Evolutionary conservation across 2,888 invertebrate genomes (phyloP).

Genomic region (Laspeyria flexula): DNA sequence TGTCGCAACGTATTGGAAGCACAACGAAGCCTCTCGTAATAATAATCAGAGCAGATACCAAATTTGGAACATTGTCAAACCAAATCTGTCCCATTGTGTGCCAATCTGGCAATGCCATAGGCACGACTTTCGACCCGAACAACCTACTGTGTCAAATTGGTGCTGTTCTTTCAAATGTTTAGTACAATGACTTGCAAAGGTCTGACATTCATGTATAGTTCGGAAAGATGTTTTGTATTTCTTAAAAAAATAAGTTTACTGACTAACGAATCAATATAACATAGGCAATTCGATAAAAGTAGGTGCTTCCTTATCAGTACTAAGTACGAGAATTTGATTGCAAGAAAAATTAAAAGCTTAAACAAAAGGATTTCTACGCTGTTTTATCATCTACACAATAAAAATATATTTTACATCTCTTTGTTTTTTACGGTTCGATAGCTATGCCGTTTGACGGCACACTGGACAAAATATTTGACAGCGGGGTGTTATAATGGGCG

Average conservation of each 20-base stretch:
- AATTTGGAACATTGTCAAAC: constrained; percentile 46
- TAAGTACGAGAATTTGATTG: no score
- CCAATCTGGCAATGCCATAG: constrained; percentile 36
- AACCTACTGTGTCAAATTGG: constrained; percentile 21
- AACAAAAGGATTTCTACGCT: no score
- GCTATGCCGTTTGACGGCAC: constrained; percentile 7
- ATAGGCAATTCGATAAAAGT: no score
- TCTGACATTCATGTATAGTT: background rate
- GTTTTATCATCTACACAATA: no score
- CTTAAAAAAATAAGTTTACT: background rate
- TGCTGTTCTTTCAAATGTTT: constrained; percentile 1
- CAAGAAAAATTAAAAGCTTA: no score
- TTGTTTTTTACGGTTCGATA: constrained; percentile 17
- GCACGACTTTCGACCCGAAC: constrained; percentile 31
- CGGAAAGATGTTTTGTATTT: background rate
- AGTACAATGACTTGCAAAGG: background rate
- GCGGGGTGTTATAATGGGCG: constrained; percentile 14
- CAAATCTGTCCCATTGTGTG: constrained; percentile 44
- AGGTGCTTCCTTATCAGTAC: no score
- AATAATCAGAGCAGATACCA: constrained; percentile 33
- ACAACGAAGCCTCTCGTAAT: constrained; percentile 22
- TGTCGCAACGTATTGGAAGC: constrained; percentile 4
- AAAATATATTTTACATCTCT: constrained; percentile 14
- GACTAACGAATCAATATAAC: no score
- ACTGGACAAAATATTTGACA: constrained; percentile 17